A percentile compares a stretch with the other conserved stretches of the same genome.
Conservation (phyloP, 2,113 vertebrate species). For the Felis chaus region DNA sequence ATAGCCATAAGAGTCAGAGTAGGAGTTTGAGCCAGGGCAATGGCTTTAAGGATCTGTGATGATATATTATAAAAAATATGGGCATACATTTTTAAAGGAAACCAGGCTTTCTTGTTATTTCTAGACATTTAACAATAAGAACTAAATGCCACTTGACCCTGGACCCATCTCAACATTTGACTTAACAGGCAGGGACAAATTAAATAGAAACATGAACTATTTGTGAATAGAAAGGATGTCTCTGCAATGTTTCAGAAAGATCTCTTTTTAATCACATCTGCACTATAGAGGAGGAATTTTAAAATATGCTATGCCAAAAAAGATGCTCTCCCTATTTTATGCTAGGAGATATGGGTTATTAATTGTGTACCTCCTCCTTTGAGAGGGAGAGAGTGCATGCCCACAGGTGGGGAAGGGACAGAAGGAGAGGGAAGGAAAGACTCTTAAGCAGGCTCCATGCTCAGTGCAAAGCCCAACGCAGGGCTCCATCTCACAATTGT, state of each 20-base stretch:
- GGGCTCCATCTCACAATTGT: no score
- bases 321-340: neutral
- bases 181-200: conserved; percentile 8
- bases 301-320: neutral
- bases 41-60: neutral
- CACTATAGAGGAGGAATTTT: neutral
- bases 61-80: neutral
- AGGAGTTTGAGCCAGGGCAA: neutral
- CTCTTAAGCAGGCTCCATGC: no score
- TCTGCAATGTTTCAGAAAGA: neutral
- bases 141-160: neutral
- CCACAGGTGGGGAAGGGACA: no score
- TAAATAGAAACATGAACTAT: neutral
- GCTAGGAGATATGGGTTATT: neutral
- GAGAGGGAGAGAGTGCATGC: no score
- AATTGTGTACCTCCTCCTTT: neutral
- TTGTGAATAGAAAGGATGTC: neutral
- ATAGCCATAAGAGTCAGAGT: neutral
- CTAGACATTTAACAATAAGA: conserved; percentile 22
- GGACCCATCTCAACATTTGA: conserved; percentile 5
- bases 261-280: neutral
- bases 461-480: no score
- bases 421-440: no score
- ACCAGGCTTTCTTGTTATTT: conserved; percentile 41
- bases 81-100: neutral